Conservation (phyloP, 2,797 vertebrate genomes). For the Vespertilio murinus region DNA sequence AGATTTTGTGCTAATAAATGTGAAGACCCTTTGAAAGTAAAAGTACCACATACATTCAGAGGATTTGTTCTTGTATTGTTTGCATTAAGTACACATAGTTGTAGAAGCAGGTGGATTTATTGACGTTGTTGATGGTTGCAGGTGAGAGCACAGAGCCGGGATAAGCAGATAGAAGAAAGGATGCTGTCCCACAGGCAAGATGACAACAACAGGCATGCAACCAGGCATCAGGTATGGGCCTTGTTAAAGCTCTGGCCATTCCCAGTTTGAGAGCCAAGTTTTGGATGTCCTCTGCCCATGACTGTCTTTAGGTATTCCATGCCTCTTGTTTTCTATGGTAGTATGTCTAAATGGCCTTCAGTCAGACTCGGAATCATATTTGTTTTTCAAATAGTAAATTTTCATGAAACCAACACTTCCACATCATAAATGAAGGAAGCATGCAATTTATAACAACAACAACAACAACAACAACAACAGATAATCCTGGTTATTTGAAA, state of each 20-base stretch:
- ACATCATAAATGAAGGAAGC: not conserved
- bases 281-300: not conserved
- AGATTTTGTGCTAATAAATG: not conserved
- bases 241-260: slow-evolving; percentile 64
- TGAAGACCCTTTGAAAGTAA: slow-evolving; percentile 27
- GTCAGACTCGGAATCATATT: slow-evolving; percentile 18
- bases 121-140: slow-evolving; percentile 84
- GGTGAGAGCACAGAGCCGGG: slow-evolving; percentile 97
- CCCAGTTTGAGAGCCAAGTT: slow-evolving; percentile 44
- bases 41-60: slow-evolving; percentile 1
- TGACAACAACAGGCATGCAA: slow-evolving; percentile 95
- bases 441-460: not conserved
- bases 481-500: not conserved
- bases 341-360: slow-evolving; percentile 2
- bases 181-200: slow-evolving; percentile 93
- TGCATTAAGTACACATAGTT: slow-evolving; percentile 57
- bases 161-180: slow-evolving; percentile 97
- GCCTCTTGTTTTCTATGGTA: slow-evolving; percentile 38
- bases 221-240: slow-evolving; percentile 93
- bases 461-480: not conserved
- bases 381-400: slow-evolving; percentile 41
- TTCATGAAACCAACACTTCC: not conserved
- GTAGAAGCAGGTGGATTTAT: slow-evolving; percentile 75
- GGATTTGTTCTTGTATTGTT: slow-evolving; percentile 43
- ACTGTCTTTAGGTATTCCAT: not conserved